Conservation (phyloP, 1,140 invertebrate species). For the Halyomorpha halys region DNA sequence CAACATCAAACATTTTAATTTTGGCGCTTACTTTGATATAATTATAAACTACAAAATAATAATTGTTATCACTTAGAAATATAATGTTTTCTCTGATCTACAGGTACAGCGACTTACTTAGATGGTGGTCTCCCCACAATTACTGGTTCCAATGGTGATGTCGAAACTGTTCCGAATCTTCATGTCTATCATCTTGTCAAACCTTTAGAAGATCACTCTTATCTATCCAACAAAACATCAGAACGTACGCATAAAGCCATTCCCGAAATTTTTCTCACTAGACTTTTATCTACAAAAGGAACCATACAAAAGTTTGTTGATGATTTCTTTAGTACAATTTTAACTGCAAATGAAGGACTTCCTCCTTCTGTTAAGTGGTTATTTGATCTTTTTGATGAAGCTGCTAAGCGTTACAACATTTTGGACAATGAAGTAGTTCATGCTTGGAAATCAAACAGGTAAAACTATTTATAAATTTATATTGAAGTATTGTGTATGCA, state of each 20-base stretch:
- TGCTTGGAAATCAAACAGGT: constrained; percentile 89
- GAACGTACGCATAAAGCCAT: constrained; percentile 84
- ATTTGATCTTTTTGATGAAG: constrained; percentile 88
- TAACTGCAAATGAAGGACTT: constrained; percentile 78
- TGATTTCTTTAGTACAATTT: constrained; percentile 82
- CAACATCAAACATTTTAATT: too few relatives aligned
- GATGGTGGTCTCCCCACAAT: constrained; percentile 65
- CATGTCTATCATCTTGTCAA: constrained; percentile 75
- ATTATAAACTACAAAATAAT: background rate
- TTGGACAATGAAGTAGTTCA: constrained; percentile 82
- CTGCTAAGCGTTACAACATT: constrained; percentile 72
- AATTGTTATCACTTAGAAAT: background rate
- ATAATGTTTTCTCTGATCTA: constrained; percentile 27
- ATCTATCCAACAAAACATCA: constrained; percentile 43
- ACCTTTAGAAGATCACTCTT: constrained; percentile 58
- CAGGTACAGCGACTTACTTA: constrained; percentile 55
- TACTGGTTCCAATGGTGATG: constrained; percentile 61
- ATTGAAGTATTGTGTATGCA: background rate
- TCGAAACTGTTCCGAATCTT: constrained; percentile 56
- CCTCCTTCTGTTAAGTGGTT: constrained; percentile 91
- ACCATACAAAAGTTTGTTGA: constrained; percentile 95
- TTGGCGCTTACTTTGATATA: too few relatives aligned
- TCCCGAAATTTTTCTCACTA: constrained; percentile 88
- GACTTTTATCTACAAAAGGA: constrained; percentile 85
- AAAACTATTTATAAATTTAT: constrained; percentile 18